Evolutionary conservation across 1,140 invertebrate species (phyloP), one percentile per base, ranked within the genome.

Genomic region (Ceratoteleas bidentatus): DNA sequence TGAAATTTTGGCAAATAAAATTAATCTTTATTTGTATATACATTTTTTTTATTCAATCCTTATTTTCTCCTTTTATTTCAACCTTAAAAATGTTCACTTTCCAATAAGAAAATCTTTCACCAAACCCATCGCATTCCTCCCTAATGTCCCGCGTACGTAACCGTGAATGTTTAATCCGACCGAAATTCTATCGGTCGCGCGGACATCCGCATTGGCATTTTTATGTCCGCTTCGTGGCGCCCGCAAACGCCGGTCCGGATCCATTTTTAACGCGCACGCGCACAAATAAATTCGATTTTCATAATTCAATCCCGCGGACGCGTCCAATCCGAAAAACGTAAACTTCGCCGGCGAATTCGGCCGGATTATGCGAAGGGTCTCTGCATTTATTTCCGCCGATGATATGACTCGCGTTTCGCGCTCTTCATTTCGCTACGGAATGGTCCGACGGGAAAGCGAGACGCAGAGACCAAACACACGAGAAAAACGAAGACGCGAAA

Each of bases 381-480:
- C 36, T 6, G 58, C 58, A 49, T 61, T 61, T 61, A 61, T 61
- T 49, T 32, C n/a, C 58, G 13, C 6, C 43, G 49, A 61, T 61
- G 47, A 49, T 61, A 36, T 34, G 15, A 10, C 40, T 49, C 1
- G 24, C 24, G 24, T 24, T 24, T 24, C 40, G 53, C 38, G 16
- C 16, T 43, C 15, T 66, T 56, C 45, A 66, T 66, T 66, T 66
- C 50, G 40, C 15, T 6, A 69, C 54, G 43, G 58, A 69, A 50
- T 32, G 32, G 33, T 11, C 24, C 24, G 24, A 24, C 24, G 1
- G 24, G 34, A 34, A 68, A 56, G 62, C 0, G 47, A 6, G 34
- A 38, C 32, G 52, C 10, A 11, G 3, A 8, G n/a, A n/a, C n/a
- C n/a, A n/a, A n/a, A n/a, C n/a, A n/a, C n/a, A n/a, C n/a, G n/a